phyloP scores from a whole-genome alignment of 2,797 vertebrate genomes.

The Acanthurus lineatus region DNA sequence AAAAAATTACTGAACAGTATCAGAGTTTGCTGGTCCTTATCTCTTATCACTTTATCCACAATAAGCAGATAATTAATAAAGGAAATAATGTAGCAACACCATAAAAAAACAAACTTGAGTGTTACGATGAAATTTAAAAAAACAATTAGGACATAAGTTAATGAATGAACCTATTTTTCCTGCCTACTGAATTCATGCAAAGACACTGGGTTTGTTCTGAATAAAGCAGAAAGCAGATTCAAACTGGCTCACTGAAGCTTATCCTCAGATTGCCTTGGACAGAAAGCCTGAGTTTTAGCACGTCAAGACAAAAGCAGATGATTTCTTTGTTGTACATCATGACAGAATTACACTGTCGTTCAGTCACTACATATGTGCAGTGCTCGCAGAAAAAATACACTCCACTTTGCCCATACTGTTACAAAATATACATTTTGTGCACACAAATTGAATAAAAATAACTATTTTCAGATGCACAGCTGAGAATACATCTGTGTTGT shows the following conservation, averaged over 20 bases:
- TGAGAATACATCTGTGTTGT: constrained; percentile 29
- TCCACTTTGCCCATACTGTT: neutral
- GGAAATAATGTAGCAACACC: constrained; percentile 16
- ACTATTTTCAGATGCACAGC: constrained; percentile 40
- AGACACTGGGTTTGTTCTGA: constrained; percentile 36
- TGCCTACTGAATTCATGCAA: constrained; percentile 25
- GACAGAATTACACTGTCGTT: constrained; percentile 40
- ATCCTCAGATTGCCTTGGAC: constrained; percentile 74
- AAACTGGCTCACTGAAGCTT: constrained; percentile 54
- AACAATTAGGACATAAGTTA: constrained; percentile 41
- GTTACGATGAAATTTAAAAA: constrained; percentile 35
- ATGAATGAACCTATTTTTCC: constrained; percentile 39
- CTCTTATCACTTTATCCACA: constrained; percentile 28
- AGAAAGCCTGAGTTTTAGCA: constrained; percentile 53
- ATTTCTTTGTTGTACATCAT: constrained; percentile 62
- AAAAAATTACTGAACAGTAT: constrained; percentile 25
- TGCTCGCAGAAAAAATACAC: neutral
- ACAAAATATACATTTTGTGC: constrained; percentile 23
- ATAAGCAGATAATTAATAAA: constrained; percentile 30
- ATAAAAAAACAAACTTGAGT: constrained; percentile 10
- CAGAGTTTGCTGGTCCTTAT: constrained; percentile 20
- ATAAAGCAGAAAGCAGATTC: constrained; percentile 31
- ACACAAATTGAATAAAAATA: neutral
- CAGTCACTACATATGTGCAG: constrained; percentile 27
- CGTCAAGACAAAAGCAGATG: constrained; percentile 51